Evolutionary conservation across 2,113 vertebrate genomes (phyloP).

Genomic region (Carollia perspicillata): DNA sequence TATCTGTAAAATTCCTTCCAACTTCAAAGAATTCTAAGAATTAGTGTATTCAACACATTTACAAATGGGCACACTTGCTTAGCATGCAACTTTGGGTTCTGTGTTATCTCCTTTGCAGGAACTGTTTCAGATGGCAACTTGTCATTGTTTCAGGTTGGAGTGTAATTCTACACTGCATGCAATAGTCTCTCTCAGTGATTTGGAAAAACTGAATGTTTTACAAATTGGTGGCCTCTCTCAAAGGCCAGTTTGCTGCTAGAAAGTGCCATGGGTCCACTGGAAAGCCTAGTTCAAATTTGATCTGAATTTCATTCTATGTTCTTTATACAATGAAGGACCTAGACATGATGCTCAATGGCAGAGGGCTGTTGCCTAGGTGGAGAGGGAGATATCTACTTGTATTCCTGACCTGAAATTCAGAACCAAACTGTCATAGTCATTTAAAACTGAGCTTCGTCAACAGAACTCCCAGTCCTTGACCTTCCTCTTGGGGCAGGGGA

Average conservation of each 20-base stretch:
- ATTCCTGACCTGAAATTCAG: background rate
- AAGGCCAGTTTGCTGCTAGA: background rate
- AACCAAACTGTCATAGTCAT: background rate
- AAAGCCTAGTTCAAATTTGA: background rate
- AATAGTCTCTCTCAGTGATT: background rate
- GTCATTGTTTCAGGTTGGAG: background rate
- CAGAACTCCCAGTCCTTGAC: background rate
- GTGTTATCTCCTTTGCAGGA: background rate
- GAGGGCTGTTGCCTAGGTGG: background rate
- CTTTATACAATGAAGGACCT: background rate
- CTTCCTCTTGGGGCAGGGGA: background rate
- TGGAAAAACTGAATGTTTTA: background rate
- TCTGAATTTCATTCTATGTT: background rate
- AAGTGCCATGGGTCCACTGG: background rate
- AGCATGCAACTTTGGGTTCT: slow-evolving; percentile 5
- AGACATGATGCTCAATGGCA: background rate
- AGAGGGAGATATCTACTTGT: background rate
- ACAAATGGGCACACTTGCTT: background rate
- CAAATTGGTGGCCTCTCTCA: background rate
- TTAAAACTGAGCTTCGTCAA: background rate
- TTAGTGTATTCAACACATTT: background rate
- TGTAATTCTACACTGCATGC: background rate
- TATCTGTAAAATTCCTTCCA: background rate
- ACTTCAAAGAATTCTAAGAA: background rate
- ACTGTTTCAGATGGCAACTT: background rate